Evolutionary conservation across 2,113 vertebrate species (phyloP).

Genomic region (Excalfactoria chinensis): DNA sequence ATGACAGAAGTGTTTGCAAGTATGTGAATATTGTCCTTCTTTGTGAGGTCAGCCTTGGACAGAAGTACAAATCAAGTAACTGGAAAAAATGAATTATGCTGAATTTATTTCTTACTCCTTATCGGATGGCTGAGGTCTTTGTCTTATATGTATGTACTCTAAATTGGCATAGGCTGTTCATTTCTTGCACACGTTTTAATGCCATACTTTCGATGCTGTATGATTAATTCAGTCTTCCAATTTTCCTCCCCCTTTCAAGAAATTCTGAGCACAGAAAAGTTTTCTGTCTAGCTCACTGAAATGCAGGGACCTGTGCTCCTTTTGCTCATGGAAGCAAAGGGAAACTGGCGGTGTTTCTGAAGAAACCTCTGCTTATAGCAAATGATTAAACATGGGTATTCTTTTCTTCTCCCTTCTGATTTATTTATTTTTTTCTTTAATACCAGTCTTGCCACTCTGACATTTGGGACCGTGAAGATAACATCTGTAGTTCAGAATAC

Average conservation of each 20-base stretch:
- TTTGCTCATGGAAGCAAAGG: not conserved
- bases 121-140: not conserved
- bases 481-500: not conserved
- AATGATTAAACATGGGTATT: not conserved
- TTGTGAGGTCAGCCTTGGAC: not conserved
- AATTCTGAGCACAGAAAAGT: not conserved
- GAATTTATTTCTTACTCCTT: not conserved
- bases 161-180: not conserved
- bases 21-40: not conserved
- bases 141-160: not conserved
- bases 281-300: not conserved
- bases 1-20: not conserved
- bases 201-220: accelerated
- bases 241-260: not conserved
- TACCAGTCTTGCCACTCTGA: not conserved
- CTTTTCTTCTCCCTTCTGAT: not conserved
- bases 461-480: not conserved
- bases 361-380: not conserved
- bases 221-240: not conserved
- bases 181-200: not conserved
- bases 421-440: no score
- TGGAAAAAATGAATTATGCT: not conserved
- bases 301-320: not conserved
- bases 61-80: not conserved
- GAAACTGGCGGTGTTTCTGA: not conserved